A percentile compares a stretch with the other conserved stretches of the same genome.
phyloP scores from a whole-genome alignment of 2,113 vertebrate species.

The Rhizomys pruinosus region DNA sequence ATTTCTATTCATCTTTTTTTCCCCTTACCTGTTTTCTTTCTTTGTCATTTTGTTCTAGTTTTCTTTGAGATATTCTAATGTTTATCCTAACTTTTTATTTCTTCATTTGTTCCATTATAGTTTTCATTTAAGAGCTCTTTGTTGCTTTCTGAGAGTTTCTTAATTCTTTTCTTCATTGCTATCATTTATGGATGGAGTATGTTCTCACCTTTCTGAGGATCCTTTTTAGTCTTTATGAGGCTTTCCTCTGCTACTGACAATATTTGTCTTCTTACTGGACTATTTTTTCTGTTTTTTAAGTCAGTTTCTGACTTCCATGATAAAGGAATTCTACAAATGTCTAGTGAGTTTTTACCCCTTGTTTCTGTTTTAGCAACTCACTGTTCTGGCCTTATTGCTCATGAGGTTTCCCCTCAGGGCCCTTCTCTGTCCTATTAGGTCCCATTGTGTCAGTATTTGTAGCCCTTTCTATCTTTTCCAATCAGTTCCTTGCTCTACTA shows the following conservation, averaged over 20 bases:
- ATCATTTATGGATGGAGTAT: background rate
- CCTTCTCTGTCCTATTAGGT: background rate
- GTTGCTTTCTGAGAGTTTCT: background rate
- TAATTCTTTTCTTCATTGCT: background rate
- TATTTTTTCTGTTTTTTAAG: slow-evolving; percentile 42
- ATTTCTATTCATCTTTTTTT: background rate
- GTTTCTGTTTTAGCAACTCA: background rate
- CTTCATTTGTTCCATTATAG: background rate
- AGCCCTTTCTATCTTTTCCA: background rate
- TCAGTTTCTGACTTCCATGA: background rate
- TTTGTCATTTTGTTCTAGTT: background rate
- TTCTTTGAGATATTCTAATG: background rate
- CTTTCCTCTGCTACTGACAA: background rate
- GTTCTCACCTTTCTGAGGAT: background rate
- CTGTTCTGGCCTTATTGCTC: background rate
- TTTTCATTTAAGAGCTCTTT: slow-evolving; percentile 28
- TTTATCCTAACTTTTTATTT: background rate
- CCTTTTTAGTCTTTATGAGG: background rate
- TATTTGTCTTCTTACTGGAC: background rate
- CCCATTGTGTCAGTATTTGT: background rate
- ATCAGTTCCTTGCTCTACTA: background rate
- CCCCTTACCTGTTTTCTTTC: background rate
- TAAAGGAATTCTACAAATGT: slow-evolving; percentile 12
- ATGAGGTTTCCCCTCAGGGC: background rate
- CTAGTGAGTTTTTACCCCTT: background rate